A percentile compares a stretch with the other conserved stretches of the same genome.
Conservation (phyloP, 2,113 vertebrate species). For the Bubo blakistoni region DNA sequence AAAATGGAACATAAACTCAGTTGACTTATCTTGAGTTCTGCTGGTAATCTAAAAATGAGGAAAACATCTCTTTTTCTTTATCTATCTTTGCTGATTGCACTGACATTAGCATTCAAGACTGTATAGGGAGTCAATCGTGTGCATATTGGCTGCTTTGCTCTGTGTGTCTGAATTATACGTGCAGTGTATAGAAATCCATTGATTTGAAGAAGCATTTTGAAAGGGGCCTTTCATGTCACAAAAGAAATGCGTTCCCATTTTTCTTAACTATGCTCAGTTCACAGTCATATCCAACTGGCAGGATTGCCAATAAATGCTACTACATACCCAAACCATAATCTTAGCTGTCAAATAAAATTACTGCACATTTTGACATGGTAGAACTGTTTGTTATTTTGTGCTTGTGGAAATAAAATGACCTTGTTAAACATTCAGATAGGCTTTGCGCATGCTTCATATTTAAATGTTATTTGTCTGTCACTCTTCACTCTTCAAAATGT, state of each 20-base stretch:
- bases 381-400: slow-evolving; percentile 35
- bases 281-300: slow-evolving; percentile 33
- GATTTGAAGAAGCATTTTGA: slow-evolving; percentile 17
- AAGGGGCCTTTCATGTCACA: slow-evolving; percentile 39
- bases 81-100: background rate
- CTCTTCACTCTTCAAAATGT: background rate
- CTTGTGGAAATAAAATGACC: slow-evolving; percentile 34
- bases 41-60: background rate
- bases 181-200: background rate
- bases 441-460: background rate
- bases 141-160: slow-evolving; percentile 30
- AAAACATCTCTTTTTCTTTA: background rate
- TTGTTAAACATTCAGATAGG: slow-evolving; percentile 18
- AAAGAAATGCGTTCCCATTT: slow-evolving; percentile 19
- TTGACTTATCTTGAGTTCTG: background rate
- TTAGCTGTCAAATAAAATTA: slow-evolving; percentile 58
- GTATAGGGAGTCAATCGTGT: background rate
- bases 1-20: background rate
- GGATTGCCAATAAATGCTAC: slow-evolving; percentile 48
- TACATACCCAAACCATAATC: slow-evolving; percentile 38
- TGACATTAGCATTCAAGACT: slow-evolving; percentile 18
- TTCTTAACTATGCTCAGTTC: slow-evolving; percentile 12
- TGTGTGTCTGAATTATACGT: background rate
- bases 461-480: background rate
- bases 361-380: slow-evolving; percentile 16